phyloP scores from a whole-genome alignment of 2,888 invertebrate species.

The Tetranychus truncatus region DNA sequence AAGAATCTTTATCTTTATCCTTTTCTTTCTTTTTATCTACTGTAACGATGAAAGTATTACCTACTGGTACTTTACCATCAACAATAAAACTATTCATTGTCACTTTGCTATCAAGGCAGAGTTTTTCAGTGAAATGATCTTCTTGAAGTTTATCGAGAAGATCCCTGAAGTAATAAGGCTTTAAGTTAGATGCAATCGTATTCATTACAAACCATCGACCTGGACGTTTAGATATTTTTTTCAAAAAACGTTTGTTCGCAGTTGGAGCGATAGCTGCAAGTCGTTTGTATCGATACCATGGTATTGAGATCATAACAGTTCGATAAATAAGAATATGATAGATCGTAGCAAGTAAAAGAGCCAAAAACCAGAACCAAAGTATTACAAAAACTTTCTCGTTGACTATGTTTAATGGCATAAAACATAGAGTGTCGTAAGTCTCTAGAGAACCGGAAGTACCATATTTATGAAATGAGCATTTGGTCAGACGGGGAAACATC shows the following conservation, averaged over 20 bases:
- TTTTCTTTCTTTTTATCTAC: constrained; percentile 19
- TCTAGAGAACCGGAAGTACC: constrained; percentile 73
- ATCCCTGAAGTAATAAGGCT: constrained; percentile 35
- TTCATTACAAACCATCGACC: constrained; percentile 69
- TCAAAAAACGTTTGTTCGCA: neutral
- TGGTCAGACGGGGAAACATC: constrained; percentile 61
- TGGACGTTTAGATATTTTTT: constrained; percentile 31
- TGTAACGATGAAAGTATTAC: neutral
- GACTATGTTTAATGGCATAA: constrained; percentile 67
- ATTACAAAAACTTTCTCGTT: constrained; percentile 86
- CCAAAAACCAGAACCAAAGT: constrained; percentile 59
- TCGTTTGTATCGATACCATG: neutral
- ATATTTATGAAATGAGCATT: constrained; percentile 75
- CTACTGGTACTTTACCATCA: neutral
- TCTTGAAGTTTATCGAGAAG: neutral
- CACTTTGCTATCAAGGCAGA: neutral
- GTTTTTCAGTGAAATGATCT: neutral
- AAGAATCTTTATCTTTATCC: constrained; percentile 21
- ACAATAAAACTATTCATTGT: neutral
- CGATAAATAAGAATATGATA: neutral
- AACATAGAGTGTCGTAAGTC: constrained; percentile 63
- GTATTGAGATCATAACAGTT: neutral
- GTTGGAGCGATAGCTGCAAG: neutral
- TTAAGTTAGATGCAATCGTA: constrained; percentile 66
- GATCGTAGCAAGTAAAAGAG: constrained; percentile 16